Evolutionary conservation across 2,888 invertebrate genomes (phyloP).

Genomic region (Tuberolachnus salignus): DNA sequence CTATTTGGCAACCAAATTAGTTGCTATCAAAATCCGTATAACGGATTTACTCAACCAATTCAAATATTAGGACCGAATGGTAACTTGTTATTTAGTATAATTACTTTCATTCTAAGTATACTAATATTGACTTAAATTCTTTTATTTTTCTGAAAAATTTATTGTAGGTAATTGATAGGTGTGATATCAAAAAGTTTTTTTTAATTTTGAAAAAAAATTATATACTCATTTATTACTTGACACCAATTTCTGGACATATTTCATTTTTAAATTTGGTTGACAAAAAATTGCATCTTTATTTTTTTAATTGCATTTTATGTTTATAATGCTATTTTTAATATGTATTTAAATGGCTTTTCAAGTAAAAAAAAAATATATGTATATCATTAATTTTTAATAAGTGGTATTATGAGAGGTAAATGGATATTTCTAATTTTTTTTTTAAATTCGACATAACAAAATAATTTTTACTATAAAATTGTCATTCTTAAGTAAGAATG

Average conservation of each 20-base stretch:
- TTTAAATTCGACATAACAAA: no score
- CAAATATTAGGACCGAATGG: constrained; percentile 55
- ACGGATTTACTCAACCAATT: constrained; percentile 42
- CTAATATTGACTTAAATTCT: constrained; percentile 19
- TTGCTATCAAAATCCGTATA: constrained; percentile 56
- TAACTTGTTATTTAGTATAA: constrained; percentile 50
- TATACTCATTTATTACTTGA: not conserved
- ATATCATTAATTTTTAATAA: no score
- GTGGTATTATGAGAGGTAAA: no score
- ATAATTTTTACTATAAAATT: no score
- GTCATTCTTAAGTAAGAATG: no score
- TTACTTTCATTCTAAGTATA: constrained; percentile 39
- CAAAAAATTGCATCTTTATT: no score
- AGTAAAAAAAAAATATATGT: no score
- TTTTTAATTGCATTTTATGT: no score
- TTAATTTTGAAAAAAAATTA: not conserved
- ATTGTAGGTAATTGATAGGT: not conserved
- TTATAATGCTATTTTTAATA: no score
- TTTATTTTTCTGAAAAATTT: constrained; percentile 16
- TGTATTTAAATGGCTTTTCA: not conserved
- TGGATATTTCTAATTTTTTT: no score
- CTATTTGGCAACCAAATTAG: constrained; percentile 48
- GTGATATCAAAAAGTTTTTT: constrained; percentile 2
- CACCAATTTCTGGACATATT: not conserved
- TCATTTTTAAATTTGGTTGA: not conserved